Conservation (phyloP, 2,888 invertebrate species). For the Eupeodes latifasciatus region DNA sequence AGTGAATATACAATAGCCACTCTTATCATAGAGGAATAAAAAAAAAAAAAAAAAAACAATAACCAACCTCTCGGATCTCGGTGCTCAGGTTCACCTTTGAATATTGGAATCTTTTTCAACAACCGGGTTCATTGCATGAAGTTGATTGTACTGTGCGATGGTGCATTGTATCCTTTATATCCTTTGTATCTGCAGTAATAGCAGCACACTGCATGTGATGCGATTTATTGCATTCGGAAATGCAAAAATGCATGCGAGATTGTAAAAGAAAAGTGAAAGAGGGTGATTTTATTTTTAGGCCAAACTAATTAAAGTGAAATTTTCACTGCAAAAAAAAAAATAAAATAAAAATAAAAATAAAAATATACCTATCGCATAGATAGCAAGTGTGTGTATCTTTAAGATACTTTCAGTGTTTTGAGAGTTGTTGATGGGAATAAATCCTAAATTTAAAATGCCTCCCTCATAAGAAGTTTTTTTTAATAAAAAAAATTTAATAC, state of each 20-base stretch:
- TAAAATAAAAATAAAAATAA: background rate
- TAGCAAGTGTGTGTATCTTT: slow-evolving; percentile 40
- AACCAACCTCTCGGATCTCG: background rate
- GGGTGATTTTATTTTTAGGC: slow-evolving; percentile 54
- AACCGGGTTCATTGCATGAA: slow-evolving; percentile 30
- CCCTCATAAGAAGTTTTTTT: background rate
- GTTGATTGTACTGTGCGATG: slow-evolving; percentile 34
- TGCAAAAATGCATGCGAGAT: slow-evolving; percentile 57
- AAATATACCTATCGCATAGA: background rate
- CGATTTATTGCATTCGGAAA: slow-evolving; percentile 66
- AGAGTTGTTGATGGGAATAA: slow-evolving; percentile 8
- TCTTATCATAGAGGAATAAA: slow-evolving; percentile 10
- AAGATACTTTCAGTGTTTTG: slow-evolving; percentile 36
- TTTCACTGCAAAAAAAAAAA: slow-evolving; percentile 13
- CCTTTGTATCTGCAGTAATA: slow-evolving; percentile 44
- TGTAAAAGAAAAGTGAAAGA: slow-evolving; percentile 23
- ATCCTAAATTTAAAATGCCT: background rate
- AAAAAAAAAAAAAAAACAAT: slow-evolving; percentile 1
- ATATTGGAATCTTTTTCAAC: slow-evolving; percentile 26
- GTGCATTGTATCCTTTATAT: slow-evolving; percentile 24
- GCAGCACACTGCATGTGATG: slow-evolving; percentile 15
- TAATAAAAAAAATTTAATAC: slow-evolving; percentile 1
- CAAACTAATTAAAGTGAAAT: slow-evolving; percentile 51
- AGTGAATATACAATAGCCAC: slow-evolving; percentile 52
- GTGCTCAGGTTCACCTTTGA: background rate